phyloP scores from a whole-genome alignment of 35 echinoderm and acorn worm genomes.

The Stichopus chloronotus region DNA sequence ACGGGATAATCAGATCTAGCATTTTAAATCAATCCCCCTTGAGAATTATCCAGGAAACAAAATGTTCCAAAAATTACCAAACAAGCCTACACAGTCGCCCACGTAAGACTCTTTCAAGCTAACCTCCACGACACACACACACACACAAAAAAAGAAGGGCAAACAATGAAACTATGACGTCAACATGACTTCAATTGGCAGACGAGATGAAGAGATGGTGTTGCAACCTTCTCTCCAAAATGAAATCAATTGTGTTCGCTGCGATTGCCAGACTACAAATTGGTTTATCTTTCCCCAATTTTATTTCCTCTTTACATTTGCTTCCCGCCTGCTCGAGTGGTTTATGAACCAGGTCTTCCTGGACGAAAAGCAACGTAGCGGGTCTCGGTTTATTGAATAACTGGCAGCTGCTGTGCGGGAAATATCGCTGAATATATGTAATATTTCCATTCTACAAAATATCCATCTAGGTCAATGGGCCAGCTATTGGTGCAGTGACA shows the following conservation, averaged over 20 bases:
- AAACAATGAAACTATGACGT: constrained; percentile 19
- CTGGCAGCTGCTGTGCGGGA: neutral
- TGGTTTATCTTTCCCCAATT: too few species aligned
- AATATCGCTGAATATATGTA: neutral
- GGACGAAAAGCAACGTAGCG: neutral
- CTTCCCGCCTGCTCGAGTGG: neutral
- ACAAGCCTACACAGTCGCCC: too few species aligned
- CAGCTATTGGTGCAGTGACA: neutral
- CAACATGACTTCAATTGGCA: neutral
- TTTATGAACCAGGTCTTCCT: constrained; percentile 6
- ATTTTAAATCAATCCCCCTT: too few species aligned
- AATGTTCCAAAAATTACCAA: too few species aligned
- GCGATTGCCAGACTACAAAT: neutral
- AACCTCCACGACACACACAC: neutral
- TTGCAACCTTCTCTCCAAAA: neutral
- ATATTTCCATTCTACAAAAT: neutral
- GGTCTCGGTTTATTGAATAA: constrained; percentile 9
- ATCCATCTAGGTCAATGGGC: neutral
- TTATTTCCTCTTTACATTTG: neutral
- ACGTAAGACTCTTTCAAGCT: neutral
- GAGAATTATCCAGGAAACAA: too few species aligned
- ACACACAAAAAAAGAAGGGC: too few species aligned
- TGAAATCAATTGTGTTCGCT: constrained; percentile 11
- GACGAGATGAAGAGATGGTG: neutral
- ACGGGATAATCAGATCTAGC: too few species aligned